Base-by-base conservation (phyloP, 2,797 vertebrate species). In the Sebastiscus tertius region DNA sequence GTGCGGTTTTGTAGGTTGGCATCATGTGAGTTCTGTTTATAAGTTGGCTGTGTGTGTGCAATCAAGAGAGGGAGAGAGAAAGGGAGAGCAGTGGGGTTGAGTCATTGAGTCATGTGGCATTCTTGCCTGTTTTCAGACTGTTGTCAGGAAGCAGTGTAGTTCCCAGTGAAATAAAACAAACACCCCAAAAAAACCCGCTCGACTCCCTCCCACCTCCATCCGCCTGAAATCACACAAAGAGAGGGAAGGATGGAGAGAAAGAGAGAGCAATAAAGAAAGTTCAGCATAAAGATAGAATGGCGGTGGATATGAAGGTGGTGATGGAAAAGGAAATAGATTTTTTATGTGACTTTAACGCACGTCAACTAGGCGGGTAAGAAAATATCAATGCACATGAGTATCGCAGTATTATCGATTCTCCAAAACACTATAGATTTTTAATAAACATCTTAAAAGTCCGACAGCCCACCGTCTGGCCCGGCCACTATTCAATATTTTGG, bases 71-170 rank as follows among this genome's bases (percentile, higher is more conserved):
- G 54, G 77, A 78, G 61, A 49, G 79, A 81, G 61, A 63, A 22
- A 75, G 72, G 67, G 80, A 89, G 87, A 89, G 73, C 80, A 88
- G 86, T 71, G 68, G 81, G 89, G 83, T 91, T 94, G 91, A 94
- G 89, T 92, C 93, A 92, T 79, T 91, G 92, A 95, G 93, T 94
- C 93, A 91, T 92, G 91, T 88, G 90, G 84, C 93, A 95, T 95
- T 95, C 94, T 92, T 94, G 93, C 86, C 87, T 92, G 91, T 91
- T 92, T 95, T 94, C 92, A 94, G 85, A 86, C 89, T 95, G 94
- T 95, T 95, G 92, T 94, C 94, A 94, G 93, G 95, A 95, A 95
- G 94, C 92, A 89, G 89, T 83, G 85, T 78, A 87, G 85, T 88
- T 89, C 86, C 86, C 65, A 85, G 86, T 86, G 72, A 93, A 94